A percentile compares a stretch with the other conserved stretches of the same genome.
Conservation (phyloP, 1,140 invertebrate genomes). For the Diploscapter pachys region DNA sequence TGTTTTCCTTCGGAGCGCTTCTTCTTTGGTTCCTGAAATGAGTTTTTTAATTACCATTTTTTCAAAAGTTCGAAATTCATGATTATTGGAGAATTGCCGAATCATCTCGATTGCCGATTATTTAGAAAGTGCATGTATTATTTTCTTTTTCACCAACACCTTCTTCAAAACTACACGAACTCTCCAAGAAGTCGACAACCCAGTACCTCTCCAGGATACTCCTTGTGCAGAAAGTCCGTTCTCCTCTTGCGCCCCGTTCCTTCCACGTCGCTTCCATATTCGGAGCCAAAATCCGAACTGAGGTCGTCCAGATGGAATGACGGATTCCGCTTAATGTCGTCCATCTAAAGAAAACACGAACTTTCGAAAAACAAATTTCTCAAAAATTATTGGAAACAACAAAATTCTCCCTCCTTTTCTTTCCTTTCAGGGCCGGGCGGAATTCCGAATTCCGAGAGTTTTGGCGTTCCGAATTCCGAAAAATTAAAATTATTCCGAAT, state of each 20-base stretch:
- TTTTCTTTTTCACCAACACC: neutral
- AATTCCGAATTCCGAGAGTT: too few species aligned
- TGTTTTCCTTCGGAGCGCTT: constrained; percentile 7
- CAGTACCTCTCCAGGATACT: constrained; percentile 10
- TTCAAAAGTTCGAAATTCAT: neutral
- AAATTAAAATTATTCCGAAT: too few species aligned
- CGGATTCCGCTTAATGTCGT: constrained; percentile 4
- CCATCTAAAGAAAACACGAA: neutral
- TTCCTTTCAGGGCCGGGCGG: too few species aligned
- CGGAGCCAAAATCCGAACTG: neutral
- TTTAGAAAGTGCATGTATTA: too few species aligned
- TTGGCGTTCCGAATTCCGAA: too few species aligned
- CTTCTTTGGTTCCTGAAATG: constrained; percentile 4
- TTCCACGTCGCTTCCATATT: constrained; percentile 7
- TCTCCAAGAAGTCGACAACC: neutral
- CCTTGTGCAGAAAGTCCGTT: constrained; percentile 8
- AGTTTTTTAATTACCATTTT: too few species aligned
- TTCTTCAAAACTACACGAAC: neutral
- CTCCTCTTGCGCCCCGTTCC: constrained; percentile 3
- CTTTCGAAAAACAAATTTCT: too few species aligned
- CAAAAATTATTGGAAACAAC: too few species aligned
- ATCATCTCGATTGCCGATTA: neutral
- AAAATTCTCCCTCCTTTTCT: too few species aligned
- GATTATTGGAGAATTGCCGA: neutral
- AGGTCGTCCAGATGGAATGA: constrained; percentile 16